phyloP scores from a whole-genome alignment of 2,888 invertebrate genomes.

The Limenitis camilla region DNA sequence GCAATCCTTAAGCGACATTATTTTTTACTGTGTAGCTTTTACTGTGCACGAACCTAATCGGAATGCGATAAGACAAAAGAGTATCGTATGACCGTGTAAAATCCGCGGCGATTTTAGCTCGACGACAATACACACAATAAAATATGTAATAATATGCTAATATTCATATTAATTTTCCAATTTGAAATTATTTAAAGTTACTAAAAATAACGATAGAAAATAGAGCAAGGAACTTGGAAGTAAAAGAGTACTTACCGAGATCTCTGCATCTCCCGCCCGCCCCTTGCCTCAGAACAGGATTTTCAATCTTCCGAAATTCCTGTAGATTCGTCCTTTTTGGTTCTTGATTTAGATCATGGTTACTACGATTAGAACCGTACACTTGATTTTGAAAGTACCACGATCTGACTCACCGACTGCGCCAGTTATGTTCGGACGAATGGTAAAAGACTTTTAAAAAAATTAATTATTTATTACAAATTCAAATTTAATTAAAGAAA shows the following conservation, averaged over 20 bases:
- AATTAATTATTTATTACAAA: too few relatives aligned
- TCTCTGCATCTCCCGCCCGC: too few relatives aligned
- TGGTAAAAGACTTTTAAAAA: too few relatives aligned
- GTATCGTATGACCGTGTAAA: too few relatives aligned
- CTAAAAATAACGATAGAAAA: not conserved
- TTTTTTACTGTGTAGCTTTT: not conserved
- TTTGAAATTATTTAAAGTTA: not conserved
- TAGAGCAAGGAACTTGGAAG: not conserved
- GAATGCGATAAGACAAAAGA: too few relatives aligned
- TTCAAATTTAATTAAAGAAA: too few relatives aligned
- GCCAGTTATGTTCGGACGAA: too few relatives aligned
- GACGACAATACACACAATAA: too few relatives aligned
- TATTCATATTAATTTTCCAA: too few relatives aligned
- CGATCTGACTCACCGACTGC: not conserved
- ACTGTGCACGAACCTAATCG: too few relatives aligned
- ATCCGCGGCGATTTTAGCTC: too few relatives aligned
- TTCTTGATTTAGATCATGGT: conserved; percentile 6
- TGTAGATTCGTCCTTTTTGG: conserved; percentile 9
- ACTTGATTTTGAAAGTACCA: not conserved
- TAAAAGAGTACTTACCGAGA: not conserved
- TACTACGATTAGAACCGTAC: conserved; percentile 4
- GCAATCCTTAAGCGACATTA: not conserved
- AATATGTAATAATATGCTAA: too few relatives aligned
- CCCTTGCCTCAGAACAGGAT: conserved; percentile 7
- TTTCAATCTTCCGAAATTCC: conserved; percentile 8